These are phyloP conservation scores for Dasyurus viverrinus DNA, from an alignment of 2,113 vertebrate species.

Conservation along the genomic window DNA sequence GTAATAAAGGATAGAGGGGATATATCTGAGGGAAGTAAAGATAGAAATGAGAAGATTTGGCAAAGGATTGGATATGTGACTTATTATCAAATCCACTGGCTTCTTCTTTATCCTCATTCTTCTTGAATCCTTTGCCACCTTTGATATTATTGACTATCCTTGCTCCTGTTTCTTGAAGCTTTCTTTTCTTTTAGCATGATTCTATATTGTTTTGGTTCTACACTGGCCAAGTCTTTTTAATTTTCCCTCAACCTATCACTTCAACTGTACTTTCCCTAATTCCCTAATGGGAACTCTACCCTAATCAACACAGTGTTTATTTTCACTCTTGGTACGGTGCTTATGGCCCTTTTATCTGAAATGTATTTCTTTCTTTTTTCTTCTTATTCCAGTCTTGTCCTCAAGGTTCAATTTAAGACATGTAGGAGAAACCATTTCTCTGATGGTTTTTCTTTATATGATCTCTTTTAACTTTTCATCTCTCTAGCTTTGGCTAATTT, in stretches of 20 bases:
- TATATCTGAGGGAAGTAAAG: not conserved
- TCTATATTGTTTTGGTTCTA: not conserved
- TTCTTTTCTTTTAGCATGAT: not conserved
- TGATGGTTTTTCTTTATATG: not conserved
- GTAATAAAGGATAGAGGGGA: not conserved
- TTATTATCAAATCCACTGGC: not conserved
- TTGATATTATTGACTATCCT: not conserved
- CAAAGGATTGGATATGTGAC: not conserved
- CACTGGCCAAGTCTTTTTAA: not conserved
- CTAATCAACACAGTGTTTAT: not conserved
- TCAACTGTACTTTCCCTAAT: not conserved
- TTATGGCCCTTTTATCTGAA: not conserved
- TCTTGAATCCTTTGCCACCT: not conserved
- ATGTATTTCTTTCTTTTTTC: not conserved
- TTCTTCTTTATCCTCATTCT: not conserved
- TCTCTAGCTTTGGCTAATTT: not conserved
- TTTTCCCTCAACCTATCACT: not conserved
- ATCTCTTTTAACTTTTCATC: not conserved
- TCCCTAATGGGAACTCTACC: not conserved
- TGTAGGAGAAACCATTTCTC: not conserved
- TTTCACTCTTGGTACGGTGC: not conserved
- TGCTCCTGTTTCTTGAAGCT: not conserved
- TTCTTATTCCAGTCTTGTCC: not conserved
- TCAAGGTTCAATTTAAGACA: not conserved
- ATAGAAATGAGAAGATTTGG: not conserved